Evolutionary conservation across 2,888 invertebrate genomes (phyloP).

Genomic region (Dione vanillae): DNA sequence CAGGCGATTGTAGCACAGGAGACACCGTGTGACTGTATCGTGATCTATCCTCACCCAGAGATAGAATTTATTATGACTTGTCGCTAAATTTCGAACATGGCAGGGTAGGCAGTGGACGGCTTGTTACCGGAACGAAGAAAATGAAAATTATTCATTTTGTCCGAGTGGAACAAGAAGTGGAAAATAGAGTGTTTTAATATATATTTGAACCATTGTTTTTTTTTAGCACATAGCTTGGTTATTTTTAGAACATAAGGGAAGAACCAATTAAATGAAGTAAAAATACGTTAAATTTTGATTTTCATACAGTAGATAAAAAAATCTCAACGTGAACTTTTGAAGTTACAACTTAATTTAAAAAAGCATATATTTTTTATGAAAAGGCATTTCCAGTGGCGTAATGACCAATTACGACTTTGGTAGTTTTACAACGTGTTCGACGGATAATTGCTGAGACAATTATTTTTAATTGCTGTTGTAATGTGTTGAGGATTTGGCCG

Average conservation of each 20-base stretch:
- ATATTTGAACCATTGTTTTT: no score
- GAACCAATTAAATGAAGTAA: not conserved
- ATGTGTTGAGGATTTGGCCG: slow-evolving; percentile 21
- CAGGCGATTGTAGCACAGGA: not conserved
- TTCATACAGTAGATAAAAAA: not conserved
- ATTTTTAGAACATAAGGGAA: no score
- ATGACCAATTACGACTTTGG: slow-evolving; percentile 26
- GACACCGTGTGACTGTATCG: not conserved
- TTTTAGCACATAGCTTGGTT: no score
- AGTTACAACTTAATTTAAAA: slow-evolving; percentile 1
- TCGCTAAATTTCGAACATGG: no score
- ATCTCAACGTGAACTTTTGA: not conserved
- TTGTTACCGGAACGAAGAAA: no score
- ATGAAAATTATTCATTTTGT: no score
- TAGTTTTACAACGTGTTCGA: slow-evolving; percentile 19
- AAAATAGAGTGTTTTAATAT: no score
- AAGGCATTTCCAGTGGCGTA: slow-evolving; percentile 6
- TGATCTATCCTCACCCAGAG: no score
- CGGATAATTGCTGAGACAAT: slow-evolving; percentile 22
- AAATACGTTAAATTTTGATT: not conserved
- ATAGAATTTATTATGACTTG: no score
- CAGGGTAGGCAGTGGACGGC: no score
- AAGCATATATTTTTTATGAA: slow-evolving; percentile 13
- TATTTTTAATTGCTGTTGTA: slow-evolving; percentile 29
- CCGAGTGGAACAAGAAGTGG: no score